phyloP scores from a whole-genome alignment of 1,140 invertebrate genomes.

The Sinonovacula constricta region DNA sequence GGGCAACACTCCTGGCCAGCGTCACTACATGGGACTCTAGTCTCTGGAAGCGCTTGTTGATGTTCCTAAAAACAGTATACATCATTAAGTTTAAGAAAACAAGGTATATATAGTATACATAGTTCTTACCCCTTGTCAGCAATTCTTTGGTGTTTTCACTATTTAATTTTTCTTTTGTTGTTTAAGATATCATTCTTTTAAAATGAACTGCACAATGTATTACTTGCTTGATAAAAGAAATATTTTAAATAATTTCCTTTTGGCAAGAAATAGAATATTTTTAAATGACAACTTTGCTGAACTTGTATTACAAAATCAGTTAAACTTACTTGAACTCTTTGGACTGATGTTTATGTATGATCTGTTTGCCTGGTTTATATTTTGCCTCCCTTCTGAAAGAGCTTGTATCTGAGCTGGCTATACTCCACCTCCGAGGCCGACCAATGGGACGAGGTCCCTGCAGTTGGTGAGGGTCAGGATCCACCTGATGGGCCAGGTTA shows the following conservation, averaged over 20 bases:
- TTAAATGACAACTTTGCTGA: conserved; percentile 13
- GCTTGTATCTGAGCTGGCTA: conserved; percentile 71
- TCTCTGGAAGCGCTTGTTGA: conserved; percentile 91
- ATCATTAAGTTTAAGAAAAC: too few species aligned
- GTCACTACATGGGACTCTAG: conserved; percentile 95
- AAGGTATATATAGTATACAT: too few species aligned
- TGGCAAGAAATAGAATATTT: background rate
- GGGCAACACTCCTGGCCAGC: conserved; percentile 93
- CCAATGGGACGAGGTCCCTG: conserved; percentile 25
- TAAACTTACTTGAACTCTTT: conserved; percentile 60
- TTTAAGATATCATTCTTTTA: conserved; percentile 7
- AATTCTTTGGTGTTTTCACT: background rate
- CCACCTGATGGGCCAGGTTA: conserved; percentile 88
- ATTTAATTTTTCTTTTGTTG: conserved; percentile 85
- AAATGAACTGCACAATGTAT: background rate
- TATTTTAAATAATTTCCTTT: too few species aligned
- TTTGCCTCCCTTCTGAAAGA: conserved; percentile 56
- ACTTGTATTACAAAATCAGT: conserved; percentile 26
- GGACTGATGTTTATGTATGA: conserved; percentile 48
- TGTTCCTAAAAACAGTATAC: conserved; percentile 85
- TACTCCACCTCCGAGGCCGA: conserved; percentile 65
- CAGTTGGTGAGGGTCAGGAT: conserved; percentile 78
- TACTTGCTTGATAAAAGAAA: too few species aligned
- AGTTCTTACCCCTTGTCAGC: too few species aligned
- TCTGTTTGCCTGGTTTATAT: conserved; percentile 32